Evolutionary conservation across 1,140 invertebrate genomes (phyloP).

Genomic region (Diorhabda elongata): DNA sequence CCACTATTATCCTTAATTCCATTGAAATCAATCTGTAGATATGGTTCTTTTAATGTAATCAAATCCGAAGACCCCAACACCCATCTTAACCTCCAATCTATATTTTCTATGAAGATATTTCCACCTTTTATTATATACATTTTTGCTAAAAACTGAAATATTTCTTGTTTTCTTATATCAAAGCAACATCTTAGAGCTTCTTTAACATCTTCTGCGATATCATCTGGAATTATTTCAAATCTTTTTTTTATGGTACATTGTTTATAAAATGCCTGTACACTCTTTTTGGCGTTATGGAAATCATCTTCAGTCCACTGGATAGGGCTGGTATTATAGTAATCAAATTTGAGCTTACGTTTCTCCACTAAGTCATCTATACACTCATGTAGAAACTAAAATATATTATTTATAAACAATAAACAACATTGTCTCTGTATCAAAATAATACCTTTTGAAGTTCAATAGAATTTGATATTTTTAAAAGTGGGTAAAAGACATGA

Average conservation of each 20-base stretch:
- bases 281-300: constrained; percentile 26
- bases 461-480: neutral
- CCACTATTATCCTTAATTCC: constrained; percentile 28
- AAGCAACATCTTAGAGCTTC: constrained; percentile 34
- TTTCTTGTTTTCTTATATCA: constrained; percentile 37
- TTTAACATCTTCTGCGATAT: constrained; percentile 23
- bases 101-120: constrained; percentile 38
- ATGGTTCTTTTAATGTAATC: constrained; percentile 34
- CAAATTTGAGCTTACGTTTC: constrained; percentile 24
- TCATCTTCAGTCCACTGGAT: constrained; percentile 40
- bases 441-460: neutral
- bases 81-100: constrained; percentile 47
- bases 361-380: constrained; percentile 38
- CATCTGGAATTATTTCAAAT: constrained; percentile 23
- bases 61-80: constrained; percentile 42
- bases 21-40: constrained; percentile 42
- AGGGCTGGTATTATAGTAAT: constrained; percentile 30
- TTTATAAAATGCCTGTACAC: constrained; percentile 36
- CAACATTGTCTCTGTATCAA: neutral
- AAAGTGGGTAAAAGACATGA: neutral
- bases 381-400: constrained; percentile 42
- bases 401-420: neutral
- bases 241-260: constrained; percentile 29
- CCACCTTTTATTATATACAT: constrained; percentile 30
- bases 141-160: constrained; percentile 35